Evolutionary conservation across 2,888 invertebrate genomes (phyloP).

Genomic region (Axea sp.): DNA sequence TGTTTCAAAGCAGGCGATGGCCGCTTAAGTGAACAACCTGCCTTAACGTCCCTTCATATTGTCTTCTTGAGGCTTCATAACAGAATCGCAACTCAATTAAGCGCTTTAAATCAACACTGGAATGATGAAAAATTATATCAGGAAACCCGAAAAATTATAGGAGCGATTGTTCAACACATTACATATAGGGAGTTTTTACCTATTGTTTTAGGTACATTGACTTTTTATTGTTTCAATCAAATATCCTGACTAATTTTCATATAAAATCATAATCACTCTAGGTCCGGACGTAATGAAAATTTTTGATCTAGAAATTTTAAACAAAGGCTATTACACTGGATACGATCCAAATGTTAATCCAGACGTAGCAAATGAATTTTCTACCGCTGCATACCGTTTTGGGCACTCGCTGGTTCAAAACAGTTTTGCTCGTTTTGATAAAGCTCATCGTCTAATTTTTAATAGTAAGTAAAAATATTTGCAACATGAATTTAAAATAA

Average conservation of each 20-base stretch:
- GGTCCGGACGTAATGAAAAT: slow-evolving; percentile 87
- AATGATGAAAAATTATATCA: slow-evolving; percentile 92
- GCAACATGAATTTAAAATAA: too few relatives aligned
- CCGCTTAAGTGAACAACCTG: slow-evolving; percentile 90
- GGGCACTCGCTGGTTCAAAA: slow-evolving; percentile 92
- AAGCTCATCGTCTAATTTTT: slow-evolving; percentile 84
- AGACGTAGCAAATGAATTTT: slow-evolving; percentile 88
- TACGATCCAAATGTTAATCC: slow-evolving; percentile 87
- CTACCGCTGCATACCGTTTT: slow-evolving; percentile 91
- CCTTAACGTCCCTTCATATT: slow-evolving; percentile 87
- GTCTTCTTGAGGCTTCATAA: slow-evolving; percentile 88
- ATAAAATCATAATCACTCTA: too few relatives aligned
- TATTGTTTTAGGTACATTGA: slow-evolving; percentile 84
- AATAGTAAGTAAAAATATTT: slow-evolving; percentile 89
- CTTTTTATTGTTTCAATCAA: too few relatives aligned
- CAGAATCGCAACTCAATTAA: slow-evolving; percentile 86
- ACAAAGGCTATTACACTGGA: slow-evolving; percentile 85
- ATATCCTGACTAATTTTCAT: too few relatives aligned
- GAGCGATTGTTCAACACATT: slow-evolving; percentile 90
- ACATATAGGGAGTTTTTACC: slow-evolving; percentile 92
- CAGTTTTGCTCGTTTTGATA: slow-evolving; percentile 87
- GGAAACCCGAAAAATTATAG: slow-evolving; percentile 88
- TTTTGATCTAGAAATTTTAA: slow-evolving; percentile 86
- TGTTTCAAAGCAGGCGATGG: slow-evolving; percentile 91
- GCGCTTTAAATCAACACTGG: slow-evolving; percentile 90